Evolutionary conservation across 1,140 invertebrate genomes (phyloP), one percentile per base, ranked within the genome.

Genomic region (Conopomorpha cramerella): DNA sequence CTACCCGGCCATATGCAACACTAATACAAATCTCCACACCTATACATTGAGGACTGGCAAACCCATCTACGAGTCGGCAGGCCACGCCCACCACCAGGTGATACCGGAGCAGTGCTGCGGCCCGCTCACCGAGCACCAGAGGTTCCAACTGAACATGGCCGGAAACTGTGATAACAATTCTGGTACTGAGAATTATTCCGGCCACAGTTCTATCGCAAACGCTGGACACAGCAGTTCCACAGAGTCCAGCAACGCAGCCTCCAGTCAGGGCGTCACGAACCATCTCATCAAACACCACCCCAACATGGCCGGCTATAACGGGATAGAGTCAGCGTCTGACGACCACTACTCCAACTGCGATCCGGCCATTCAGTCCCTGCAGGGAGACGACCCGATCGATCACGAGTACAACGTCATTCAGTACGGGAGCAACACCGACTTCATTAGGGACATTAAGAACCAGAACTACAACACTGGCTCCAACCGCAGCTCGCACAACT

Each of bases 1-100:
- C 45, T 93, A 92, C 63, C 90, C 91, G 0, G 87, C 90, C 15
- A 89, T 92, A 47, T 92, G 90, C 53, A 90, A 87, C 46, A 87
- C 89, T 1, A 93, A 93, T 54, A 90, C 90, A 11, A 91, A 91
- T 46, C 83, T 91, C 10, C 84, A 91, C 36, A 91, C 90, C 17
- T 93, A 91, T 50, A 89, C 88, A 3, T 79, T 91, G 61, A 81
- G 87, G 34, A 88, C 86, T 1, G 87, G 86, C 0, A 90, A 90
- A 52, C 84, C 88, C 11, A 86, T 90, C 16, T 90, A 90, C 50
- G 88, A 90, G 37, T 80, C 81, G 18, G 55, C 74, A 0, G 71
- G 80, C 0, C 77, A 81, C 36, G n/a, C n/a, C n/a, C n/a, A n/a
- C n/a, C 63, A 79, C 39, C 74, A 79, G 0, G 76, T 70, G 43